Evolutionary conservation across 2,113 vertebrate species (phyloP).

Genomic region (Pristiophorus japonicus): DNA sequence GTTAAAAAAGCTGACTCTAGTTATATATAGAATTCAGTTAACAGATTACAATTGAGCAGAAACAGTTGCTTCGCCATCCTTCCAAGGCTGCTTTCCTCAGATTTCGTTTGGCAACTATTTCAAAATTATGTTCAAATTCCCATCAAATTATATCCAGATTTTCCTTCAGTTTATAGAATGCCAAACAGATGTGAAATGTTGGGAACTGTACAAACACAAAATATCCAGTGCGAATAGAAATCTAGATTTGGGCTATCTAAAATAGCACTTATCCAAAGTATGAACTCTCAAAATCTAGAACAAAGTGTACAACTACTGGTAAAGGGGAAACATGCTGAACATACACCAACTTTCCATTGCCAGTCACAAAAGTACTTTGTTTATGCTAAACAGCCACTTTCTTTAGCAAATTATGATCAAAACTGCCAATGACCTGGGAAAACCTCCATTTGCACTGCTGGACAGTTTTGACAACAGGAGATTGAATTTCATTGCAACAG

Average conservation of each 20-base stretch:
- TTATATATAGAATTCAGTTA: background rate
- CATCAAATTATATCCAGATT: slow-evolving; percentile 25
- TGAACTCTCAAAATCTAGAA: background rate
- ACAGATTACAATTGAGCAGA: background rate
- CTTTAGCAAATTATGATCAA: background rate
- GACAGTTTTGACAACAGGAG: background rate
- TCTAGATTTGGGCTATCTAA: background rate
- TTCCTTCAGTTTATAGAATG: background rate
- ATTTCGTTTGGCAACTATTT: slow-evolving; percentile 23
- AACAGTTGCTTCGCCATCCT: too few relatives aligned
- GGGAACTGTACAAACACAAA: background rate
- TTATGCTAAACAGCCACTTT: background rate
- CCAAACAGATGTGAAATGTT: slow-evolving; percentile 15
- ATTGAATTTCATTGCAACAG: background rate
- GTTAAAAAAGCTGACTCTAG: background rate
- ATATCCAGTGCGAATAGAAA: background rate
- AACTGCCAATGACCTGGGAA: background rate
- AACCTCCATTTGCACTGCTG: background rate
- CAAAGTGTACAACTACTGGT: background rate
- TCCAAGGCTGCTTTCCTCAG: background rate
- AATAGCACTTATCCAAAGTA: background rate
- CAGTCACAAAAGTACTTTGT: background rate
- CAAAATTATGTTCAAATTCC: slow-evolving; percentile 10
- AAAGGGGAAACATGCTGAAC: background rate
- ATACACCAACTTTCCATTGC: background rate